Base-by-base conservation (phyloP, 1,140 invertebrate species). In the Bemisia tabaci region DNA sequence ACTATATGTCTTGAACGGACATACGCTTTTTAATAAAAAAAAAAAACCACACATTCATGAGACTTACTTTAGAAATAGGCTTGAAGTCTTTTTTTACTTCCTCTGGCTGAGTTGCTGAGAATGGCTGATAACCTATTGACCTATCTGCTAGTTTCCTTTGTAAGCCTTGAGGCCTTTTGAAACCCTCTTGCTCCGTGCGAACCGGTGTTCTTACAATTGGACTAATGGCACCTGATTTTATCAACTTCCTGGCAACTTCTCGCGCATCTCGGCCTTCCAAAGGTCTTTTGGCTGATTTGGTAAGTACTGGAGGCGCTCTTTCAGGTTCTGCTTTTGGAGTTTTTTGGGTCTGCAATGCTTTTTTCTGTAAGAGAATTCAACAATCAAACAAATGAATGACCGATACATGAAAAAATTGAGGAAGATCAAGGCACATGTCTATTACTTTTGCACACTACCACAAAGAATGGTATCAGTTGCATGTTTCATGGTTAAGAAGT, bases 191-290 rank as follows among this genome's bases (percentile, higher is more conserved):
- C 75, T 95, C 91, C 12, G 90, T 86, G 61, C 83, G 79, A 72
- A 85, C 85, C 26, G 85, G 84, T 60, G 86, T 85, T 74, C 90
- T 92, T 60, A 88, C 85, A 66, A 89, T 89, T 12, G 90, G 89
- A 63, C 86, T 84, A 74, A 95, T 94, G 26, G 92, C 93, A 22
- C 95, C 95, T 69, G 92, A 94, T 77, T 95, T 95, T 0, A 97
- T 86, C 17, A 98, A 79, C 76, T 97, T 97, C 68, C 94, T 92
- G 0, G 94, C 94, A 59, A 95, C 90, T 81, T 97, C 94, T 65
- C 92, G 86, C 9, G 95, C 94, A 84, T 97, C 93, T 67, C 92
- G 85, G 0, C 91, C 91, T 78, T 94, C 91, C 9, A 89, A 87
- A 1, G 89, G 88, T 48, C 90, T 81, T 77, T 92, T 93, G 0